A percentile compares a stretch with the other conserved stretches of the same genome.
Conservation (phyloP, 2,888 invertebrate species). For the Scrobipalpa costella region DNA sequence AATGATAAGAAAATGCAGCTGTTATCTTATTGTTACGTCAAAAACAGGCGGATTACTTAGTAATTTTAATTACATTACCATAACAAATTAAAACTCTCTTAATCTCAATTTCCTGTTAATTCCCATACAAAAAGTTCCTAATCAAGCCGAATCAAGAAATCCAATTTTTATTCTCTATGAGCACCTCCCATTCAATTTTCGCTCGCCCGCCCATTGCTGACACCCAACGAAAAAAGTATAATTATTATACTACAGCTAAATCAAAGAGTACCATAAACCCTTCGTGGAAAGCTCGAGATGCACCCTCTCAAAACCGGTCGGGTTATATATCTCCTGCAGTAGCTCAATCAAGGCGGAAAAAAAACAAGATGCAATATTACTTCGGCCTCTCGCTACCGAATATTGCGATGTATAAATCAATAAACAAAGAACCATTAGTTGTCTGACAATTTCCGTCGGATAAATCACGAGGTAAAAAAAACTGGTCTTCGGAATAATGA, state of each 20-base stretch:
- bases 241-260: slow-evolving; percentile 54
- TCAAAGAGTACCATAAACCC: slow-evolving; percentile 46
- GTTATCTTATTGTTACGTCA: background rate
- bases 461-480: slow-evolving; percentile 72
- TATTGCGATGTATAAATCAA: slow-evolving; percentile 78
- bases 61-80: slow-evolving; percentile 25
- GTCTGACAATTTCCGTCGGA: slow-evolving; percentile 78
- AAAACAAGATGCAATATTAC: slow-evolving; percentile 59
- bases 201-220: slow-evolving; percentile 58
- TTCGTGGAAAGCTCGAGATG: slow-evolving; percentile 25
- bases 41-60: background rate
- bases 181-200: slow-evolving; percentile 66
- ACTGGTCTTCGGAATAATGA: slow-evolving; percentile 60
- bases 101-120: slow-evolving; percentile 43
- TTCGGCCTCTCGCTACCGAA: slow-evolving; percentile 73
- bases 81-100: slow-evolving; percentile 28
- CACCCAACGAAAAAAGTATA: slow-evolving; percentile 62
- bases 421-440: slow-evolving; percentile 79
- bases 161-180: slow-evolving; percentile 47
- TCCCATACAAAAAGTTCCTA: slow-evolving; percentile 49
- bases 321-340: slow-evolving; percentile 42
- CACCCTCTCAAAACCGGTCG: slow-evolving; percentile 4
- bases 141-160: slow-evolving; percentile 52
- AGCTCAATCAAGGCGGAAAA: slow-evolving; percentile 63
- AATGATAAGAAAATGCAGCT: too few species aligned